Evolutionary conservation across 2,113 vertebrate genomes (phyloP).

Genomic region (Myotis brandtii): DNA sequence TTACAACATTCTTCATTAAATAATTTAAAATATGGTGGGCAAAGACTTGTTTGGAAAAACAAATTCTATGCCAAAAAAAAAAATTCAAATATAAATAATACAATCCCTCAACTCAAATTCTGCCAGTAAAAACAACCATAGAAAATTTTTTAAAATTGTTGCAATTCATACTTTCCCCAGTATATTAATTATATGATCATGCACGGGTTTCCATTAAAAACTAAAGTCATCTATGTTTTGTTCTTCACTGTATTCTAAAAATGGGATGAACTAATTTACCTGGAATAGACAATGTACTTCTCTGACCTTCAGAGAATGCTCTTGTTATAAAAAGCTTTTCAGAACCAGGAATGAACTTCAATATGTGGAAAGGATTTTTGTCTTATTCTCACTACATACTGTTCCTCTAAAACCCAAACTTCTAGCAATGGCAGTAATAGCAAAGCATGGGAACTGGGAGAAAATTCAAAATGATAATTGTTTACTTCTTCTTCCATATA

Average conservation of each 20-base stretch:
- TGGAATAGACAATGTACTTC: slow-evolving; percentile 44
- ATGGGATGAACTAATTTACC: slow-evolving; percentile 51
- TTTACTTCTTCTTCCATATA: slow-evolving; percentile 19
- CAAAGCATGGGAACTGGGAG: neutral
- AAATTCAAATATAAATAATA: slow-evolving; percentile 37
- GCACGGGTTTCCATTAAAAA: slow-evolving; percentile 42
- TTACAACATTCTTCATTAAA: slow-evolving; percentile 32
- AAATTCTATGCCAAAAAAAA: neutral
- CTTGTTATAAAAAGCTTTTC: slow-evolving; percentile 50
- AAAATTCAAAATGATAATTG: slow-evolving; percentile 3
- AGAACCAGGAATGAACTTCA: neutral
- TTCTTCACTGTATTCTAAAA: slow-evolving; percentile 51
- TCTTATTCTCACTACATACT: slow-evolving; percentile 20
- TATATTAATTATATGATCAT: slow-evolving; percentile 14
- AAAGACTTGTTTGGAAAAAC: neutral
- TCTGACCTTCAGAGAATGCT: slow-evolving; percentile 44
- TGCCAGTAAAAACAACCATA: slow-evolving; percentile 16
- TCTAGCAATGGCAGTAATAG: neutral
- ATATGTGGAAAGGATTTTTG: slow-evolving; percentile 9
- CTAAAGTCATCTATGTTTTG: neutral
- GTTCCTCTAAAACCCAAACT: slow-evolving; percentile 41
- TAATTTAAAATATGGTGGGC: slow-evolving; percentile 52
- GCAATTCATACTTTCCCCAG: neutral
- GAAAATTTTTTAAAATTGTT: neutral
- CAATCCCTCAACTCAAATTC: slow-evolving; percentile 44